Evolutionary conservation across 2,113 vertebrate species (phyloP).

Genomic region (Mystacornis crossleyi): DNA sequence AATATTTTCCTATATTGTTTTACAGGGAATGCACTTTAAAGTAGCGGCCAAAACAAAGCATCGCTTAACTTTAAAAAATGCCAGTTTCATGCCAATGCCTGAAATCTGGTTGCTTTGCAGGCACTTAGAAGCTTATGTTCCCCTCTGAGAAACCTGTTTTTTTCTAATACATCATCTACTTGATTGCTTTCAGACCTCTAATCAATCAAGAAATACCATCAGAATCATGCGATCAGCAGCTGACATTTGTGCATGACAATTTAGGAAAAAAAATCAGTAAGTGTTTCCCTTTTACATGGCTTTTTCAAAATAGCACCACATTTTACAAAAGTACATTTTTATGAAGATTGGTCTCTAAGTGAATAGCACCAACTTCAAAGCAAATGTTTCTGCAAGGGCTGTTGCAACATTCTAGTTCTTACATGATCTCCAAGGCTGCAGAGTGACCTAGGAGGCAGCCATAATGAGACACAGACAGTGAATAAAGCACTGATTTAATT

Average conservation of each 20-base stretch:
- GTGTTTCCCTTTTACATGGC: not conserved
- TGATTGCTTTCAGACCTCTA: not conserved
- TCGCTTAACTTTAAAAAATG: not conserved
- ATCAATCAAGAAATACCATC: not conserved
- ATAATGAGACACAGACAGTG: constrained; percentile 59
- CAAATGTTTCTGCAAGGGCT: not conserved
- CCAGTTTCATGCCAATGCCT: not conserved
- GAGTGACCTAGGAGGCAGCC: constrained; percentile 46
- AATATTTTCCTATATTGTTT: not conserved
- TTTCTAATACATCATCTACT: not conserved
- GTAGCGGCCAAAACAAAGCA: not conserved
- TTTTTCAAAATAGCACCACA: not conserved
- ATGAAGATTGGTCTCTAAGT: not conserved
- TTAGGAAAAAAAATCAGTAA: not conserved
- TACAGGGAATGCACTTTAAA: not conserved
- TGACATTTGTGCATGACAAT: not conserved
- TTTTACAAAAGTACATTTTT: not conserved
- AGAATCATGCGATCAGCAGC: not conserved
- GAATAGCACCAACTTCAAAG: constrained; percentile 37
- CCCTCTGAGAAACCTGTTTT: not conserved
- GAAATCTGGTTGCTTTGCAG: not conserved
- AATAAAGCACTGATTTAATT: constrained; percentile 65
- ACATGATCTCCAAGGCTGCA: constrained; percentile 23
- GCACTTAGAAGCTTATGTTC: not conserved
- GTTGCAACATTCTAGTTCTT: constrained; percentile 15